Evolutionary conservation across 2,888 invertebrate species (phyloP).

Genomic region (Lycocerus yunnanus): DNA sequence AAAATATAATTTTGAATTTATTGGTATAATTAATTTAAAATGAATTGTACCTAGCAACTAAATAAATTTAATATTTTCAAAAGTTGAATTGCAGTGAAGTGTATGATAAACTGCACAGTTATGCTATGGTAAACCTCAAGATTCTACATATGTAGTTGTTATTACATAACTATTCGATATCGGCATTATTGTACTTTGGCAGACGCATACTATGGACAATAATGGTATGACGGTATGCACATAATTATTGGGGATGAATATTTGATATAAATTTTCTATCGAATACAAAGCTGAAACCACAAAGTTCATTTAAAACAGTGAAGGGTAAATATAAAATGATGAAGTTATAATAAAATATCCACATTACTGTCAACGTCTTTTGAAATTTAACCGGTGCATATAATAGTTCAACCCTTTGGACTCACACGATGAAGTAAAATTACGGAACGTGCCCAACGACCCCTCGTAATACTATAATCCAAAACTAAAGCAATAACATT

Average conservation of each 20-base stretch:
- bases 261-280: background rate
- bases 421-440: constrained; percentile 17
- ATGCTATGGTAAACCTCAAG: background rate
- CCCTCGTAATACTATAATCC: constrained; percentile 38
- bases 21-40: background rate
- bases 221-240: background rate
- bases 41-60: too few species aligned
- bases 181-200: background rate
- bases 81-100: too few species aligned
- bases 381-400: constrained; percentile 25
- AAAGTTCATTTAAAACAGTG: background rate
- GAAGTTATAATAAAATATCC: background rate
- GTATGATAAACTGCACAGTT: background rate
- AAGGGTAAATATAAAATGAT: background rate
- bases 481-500: constrained; percentile 39
- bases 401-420: constrained; percentile 25
- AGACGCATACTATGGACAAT: background rate
- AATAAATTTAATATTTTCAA: too few species aligned
- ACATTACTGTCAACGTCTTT: constrained; percentile 16
- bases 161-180: background rate
- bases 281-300: background rate
- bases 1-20: background rate
- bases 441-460: constrained; percentile 27
- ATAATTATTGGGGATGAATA: background rate
- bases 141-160: background rate